Evolutionary conservation across 2,888 invertebrate species (phyloP), one percentile per base, ranked within the genome.

Genomic region (Drosophila borborema): DNA sequence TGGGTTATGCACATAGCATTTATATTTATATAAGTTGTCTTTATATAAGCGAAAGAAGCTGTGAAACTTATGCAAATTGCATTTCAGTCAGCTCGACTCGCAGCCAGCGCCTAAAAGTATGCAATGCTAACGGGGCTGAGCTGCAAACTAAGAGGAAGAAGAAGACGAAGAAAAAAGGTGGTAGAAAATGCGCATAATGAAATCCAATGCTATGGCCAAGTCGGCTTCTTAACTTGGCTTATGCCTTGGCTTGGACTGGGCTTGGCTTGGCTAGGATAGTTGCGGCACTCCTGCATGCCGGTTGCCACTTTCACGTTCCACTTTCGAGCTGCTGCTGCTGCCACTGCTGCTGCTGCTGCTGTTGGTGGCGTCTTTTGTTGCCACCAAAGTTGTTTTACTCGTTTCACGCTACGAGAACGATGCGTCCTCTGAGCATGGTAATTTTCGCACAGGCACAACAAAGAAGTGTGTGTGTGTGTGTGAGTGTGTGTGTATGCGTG

Each of bases 1-100:
- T 84, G 85, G 89, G 87, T 74, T 84, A 84, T 84, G 81, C 89
- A 85, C 89, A 89, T 85, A 85, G 80, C 85, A 89, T 85, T 86
- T 89, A 85, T 86, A 86, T 86, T 89, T 86, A 89, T 89, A 82
- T 86, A 80, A 80, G 80, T 80, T 69, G 75, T 69, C 61, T 68
- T 72, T 85, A 82, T 87, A 80, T 79, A 87, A 82, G 72, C 77
- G 80, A 84, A 89, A 87, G 85, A 89, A 84, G 90, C 88, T 89
- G 90, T 80, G 89, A 90, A 90, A 88, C 87, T 90, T 90, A 90
- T 88, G 90, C 88, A 88, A 90, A 88, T 90, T 88, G 85, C 89
- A 90, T 89, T 90, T 81, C 87, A 87, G 81, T 64, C 74, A 82
- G 70, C 80, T 72, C 74, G 72, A 76, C 79, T 74, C 66, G 14